phyloP scores from a whole-genome alignment of 2,797 vertebrate genomes.

The Thaleichthys pacificus region DNA sequence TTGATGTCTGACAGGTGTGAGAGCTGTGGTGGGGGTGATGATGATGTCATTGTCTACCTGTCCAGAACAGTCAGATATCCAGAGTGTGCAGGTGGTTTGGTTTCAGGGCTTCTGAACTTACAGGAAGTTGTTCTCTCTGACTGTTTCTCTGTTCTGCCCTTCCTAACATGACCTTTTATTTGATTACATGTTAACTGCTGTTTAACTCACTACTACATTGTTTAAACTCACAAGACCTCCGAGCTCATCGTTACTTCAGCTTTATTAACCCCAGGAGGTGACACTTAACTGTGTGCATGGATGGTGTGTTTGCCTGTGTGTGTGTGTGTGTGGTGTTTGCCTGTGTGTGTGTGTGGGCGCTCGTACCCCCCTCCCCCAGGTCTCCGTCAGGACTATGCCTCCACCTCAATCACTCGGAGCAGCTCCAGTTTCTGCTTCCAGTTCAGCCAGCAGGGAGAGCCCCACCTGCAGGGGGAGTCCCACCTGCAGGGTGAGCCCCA shows the following conservation, averaged over 20 bases:
- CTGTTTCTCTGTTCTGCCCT: neutral
- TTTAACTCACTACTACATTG: slow-evolving; percentile 40
- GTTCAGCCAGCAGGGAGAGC: slow-evolving; percentile 70
- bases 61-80: no score
- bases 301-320: slow-evolving; percentile 23
- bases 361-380: slow-evolving; percentile 71
- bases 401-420: slow-evolving; percentile 67
- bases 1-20: no score
- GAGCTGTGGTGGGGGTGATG: no score
- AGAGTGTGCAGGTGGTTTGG: neutral
- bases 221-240: slow-evolving; percentile 63
- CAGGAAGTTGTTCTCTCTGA: neutral
- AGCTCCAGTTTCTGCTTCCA: slow-evolving; percentile 81
- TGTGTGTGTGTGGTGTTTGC: slow-evolving; percentile 23
- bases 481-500: slow-evolving; percentile 68
- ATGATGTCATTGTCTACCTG: no score
- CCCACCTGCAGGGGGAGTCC: slow-evolving; percentile 80
- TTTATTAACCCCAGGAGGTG: slow-evolving; percentile 73
- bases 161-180: no score
- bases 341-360: slow-evolving; percentile 23
- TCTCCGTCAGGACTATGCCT: slow-evolving; percentile 92
- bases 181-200: neutral
- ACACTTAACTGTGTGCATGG: neutral
- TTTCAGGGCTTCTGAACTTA: neutral
- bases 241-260: slow-evolving; percentile 74